phyloP scores from a whole-genome alignment of 2,113 vertebrate genomes.

The Microtus oregoni region DNA sequence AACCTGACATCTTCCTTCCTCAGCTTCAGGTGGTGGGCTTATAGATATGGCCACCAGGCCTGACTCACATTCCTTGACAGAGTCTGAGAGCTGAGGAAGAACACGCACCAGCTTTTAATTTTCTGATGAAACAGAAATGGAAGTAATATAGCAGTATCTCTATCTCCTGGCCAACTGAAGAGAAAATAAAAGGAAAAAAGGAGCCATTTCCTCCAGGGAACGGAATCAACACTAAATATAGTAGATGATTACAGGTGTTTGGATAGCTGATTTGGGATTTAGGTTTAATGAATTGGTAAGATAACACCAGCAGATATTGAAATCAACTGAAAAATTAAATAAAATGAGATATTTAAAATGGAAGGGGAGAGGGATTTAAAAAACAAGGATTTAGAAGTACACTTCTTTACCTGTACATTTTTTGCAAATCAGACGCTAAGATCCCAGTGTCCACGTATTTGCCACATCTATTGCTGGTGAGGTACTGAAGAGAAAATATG shows the following conservation, averaged over 20 bases:
- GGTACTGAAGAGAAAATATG: conserved; percentile 88
- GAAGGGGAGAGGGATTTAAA: background rate
- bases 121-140: background rate
- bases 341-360: background rate
- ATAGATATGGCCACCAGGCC: background rate
- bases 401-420: conserved; percentile 90
- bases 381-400: background rate
- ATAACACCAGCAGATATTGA: background rate
- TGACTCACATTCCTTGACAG: background rate
- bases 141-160: background rate
- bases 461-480: conserved; percentile 88
- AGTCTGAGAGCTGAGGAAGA: background rate
- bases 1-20: background rate
- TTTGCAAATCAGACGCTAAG: conserved; percentile 93
- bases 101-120: background rate
- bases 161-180: background rate
- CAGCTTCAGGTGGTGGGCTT: background rate
- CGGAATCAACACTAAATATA: background rate
- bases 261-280: background rate
- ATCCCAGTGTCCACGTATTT: conserved; percentile 91
- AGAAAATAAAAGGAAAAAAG: background rate
- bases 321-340: background rate
- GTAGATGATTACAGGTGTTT: background rate
- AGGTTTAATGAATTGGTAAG: background rate
- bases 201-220: background rate